Conservation (phyloP, 2,888 invertebrate genomes). For the Eurois occulta region DNA sequence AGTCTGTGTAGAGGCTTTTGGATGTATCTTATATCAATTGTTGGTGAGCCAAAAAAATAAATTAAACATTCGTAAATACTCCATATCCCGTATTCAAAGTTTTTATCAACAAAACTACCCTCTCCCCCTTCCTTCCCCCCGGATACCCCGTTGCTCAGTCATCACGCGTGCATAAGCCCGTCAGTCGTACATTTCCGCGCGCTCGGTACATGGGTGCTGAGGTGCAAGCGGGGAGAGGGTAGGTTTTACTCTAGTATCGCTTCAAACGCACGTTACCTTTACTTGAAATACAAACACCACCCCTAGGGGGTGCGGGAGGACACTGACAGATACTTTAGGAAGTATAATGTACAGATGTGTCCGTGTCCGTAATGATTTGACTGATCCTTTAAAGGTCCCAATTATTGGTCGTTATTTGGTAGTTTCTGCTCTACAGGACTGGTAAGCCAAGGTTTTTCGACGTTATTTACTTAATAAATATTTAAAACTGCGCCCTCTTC, state of each 20-base stretch:
- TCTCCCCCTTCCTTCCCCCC: too few relatives aligned
- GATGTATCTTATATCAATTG: background rate
- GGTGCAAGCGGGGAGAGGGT: background rate
- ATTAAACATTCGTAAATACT: background rate
- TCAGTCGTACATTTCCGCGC: slow-evolving; percentile 37
- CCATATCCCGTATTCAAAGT: slow-evolving; percentile 11
- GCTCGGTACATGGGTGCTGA: slow-evolving; percentile 10
- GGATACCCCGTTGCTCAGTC: background rate
- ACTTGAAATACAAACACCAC: background rate
- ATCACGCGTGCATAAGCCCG: slow-evolving; percentile 49
- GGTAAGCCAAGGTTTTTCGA: background rate
- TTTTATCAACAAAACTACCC: slow-evolving; percentile 4
- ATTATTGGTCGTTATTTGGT: background rate
- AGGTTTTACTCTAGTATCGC: background rate
- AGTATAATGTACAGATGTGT: background rate
- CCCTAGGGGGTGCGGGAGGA: background rate
- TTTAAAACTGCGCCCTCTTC: background rate
- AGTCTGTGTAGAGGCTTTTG: background rate
- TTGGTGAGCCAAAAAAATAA: background rate
- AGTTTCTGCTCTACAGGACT: background rate
- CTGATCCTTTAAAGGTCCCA: background rate
- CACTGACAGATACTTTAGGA: background rate
- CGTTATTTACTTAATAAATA: background rate
- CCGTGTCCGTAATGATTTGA: background rate
- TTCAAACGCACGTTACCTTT: background rate